Percentiles rank a stretch among this genome's conserved stretches.
phyloP scores from a whole-genome alignment of 2,113 vertebrate species.

The Barnardius zonarius region DNA sequence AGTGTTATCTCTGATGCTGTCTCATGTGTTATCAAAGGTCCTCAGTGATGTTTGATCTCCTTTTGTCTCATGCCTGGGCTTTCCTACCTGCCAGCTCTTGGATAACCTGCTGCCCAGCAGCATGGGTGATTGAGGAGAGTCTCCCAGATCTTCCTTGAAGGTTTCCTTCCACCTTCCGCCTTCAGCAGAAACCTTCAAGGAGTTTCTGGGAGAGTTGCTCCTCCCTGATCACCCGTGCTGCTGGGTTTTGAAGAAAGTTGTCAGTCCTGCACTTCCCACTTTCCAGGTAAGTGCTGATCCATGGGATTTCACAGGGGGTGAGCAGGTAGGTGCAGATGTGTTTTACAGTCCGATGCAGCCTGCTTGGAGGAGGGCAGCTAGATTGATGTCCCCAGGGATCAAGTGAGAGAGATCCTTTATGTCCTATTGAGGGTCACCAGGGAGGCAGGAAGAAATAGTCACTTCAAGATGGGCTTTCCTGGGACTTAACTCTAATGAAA shows the following conservation, averaged over 20 bases:
- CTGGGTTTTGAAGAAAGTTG: neutral
- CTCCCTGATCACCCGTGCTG: fast-evolving
- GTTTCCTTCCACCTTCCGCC: neutral
- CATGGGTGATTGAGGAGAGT: neutral
- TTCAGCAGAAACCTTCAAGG: neutral
- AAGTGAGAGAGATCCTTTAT: neutral
- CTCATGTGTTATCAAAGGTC: neutral
- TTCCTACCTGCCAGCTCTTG: neutral
- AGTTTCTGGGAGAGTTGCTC: neutral
- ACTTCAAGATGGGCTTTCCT: neutral
- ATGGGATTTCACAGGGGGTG: neutral
- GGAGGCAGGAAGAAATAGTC: neutral
- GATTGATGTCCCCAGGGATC: neutral
- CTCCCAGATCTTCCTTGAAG: neutral
- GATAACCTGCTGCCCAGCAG: neutral
- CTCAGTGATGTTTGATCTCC: neutral
- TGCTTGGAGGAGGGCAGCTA: neutral
- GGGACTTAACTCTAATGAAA: neutral
- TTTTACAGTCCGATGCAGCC: neutral
- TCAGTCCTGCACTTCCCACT: neutral
- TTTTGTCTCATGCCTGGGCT: neutral
- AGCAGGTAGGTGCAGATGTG: neutral
- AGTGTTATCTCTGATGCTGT: neutral
- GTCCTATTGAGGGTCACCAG: neutral
- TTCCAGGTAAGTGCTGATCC: neutral